Evolutionary conservation across 2,888 invertebrate species (phyloP), one percentile per base, ranked within the genome.

Genomic region (Drosophila hamatofila): DNA sequence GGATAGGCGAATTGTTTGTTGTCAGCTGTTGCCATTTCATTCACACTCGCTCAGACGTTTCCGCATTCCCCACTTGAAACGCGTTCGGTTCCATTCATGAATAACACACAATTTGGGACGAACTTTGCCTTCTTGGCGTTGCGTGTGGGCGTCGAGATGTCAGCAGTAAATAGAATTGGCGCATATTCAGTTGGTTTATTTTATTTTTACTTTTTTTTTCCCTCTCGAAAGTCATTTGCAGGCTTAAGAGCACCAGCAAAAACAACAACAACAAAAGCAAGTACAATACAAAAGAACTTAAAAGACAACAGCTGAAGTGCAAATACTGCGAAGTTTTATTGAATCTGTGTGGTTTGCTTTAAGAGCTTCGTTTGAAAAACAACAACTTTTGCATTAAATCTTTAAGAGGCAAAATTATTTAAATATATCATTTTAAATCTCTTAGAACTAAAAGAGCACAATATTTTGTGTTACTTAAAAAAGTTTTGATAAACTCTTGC

Each of bases 81-180:
- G 61, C 67, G 56, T 65, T 59, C 61, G 54, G 23, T 58, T 72
- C 68, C 78, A 78, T 78, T 78, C 74, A 78, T 78, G 70, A 78
- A 77, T 69, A 61, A 78, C 64, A 77, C 49, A 73, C 63, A 62
- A 61, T 59, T 58, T 33, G 21, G 51, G 58, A 33, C 63, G 64
- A 74, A 78, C 74, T 70, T 78, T 70, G 67, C 52, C 78, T 74
- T 69, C 65, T 65, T 69, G 58, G n/a, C 48, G 69, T 72, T 55
- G 68, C 59, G 60, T 57, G 72, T 66, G 80, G 82, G 87, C 80
- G 82, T 81, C 68, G 55, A 82, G 75, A 69, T 81, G 80, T 74
- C 88, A 84, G 78, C 84, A 75, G 87, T 87, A 84, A 82, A 84
- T 82, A 87, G 78, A 78, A 82, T 78, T 80, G 75, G 54, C 78